Percentiles rank a stretch among this genome's conserved stretches.
Evolutionary conservation across 2,797 vertebrate genomes (phyloP).

Genomic region (Chiloscyllium punctatum): DNA sequence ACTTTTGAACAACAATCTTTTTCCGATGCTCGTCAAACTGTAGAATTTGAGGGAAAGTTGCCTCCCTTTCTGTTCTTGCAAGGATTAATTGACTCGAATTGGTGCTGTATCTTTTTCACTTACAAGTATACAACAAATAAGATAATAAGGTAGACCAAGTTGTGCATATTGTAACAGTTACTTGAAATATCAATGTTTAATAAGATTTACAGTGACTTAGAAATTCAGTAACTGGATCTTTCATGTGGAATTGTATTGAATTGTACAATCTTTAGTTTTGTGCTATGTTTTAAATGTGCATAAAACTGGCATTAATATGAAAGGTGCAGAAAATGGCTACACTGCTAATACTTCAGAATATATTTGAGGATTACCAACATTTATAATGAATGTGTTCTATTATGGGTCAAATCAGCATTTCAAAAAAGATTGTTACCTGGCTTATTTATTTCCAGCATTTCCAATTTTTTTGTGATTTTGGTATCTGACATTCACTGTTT

Average conservation of each 20-base stretch:
- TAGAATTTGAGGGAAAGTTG: neutral
- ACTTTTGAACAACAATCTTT: neutral
- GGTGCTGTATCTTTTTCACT: neutral
- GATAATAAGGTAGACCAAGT: neutral
- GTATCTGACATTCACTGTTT: neutral
- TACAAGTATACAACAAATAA: no score
- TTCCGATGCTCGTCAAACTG: neutral
- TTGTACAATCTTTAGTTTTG: neutral
- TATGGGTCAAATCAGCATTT: neutral
- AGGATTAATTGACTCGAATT: neutral
- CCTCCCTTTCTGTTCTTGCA: neutral
- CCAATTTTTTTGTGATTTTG: neutral
- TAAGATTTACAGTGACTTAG: neutral
- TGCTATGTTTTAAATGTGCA: neutral
- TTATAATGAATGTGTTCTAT: neutral
- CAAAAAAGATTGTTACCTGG: neutral
- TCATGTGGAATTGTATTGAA: neutral
- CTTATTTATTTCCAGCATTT: neutral
- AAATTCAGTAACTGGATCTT: neutral
- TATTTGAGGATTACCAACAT: neutral
- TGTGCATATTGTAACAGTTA: neutral
- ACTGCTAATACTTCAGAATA: neutral
- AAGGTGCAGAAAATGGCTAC: neutral
- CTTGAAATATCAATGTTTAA: no score
- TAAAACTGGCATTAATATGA: neutral